Percentiles rank a stretch among this genome's conserved stretches.
These are phyloP conservation scores for Spermophilus dauricus DNA, from an alignment of 2,113 vertebrate genomes.

Conservation along the genomic window DNA sequence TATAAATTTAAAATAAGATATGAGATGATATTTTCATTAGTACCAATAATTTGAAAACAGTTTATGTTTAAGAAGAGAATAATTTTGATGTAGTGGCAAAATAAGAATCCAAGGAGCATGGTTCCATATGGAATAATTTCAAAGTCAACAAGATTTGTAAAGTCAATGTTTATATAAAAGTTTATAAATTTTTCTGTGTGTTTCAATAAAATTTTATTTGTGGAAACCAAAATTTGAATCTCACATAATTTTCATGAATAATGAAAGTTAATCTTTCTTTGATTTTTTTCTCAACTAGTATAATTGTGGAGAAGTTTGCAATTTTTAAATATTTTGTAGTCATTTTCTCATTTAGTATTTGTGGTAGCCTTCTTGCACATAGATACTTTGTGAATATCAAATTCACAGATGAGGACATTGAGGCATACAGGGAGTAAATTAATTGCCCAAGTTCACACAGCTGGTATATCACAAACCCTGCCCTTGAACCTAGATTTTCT, in stretches of 20 bases:
- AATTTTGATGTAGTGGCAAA: conserved; percentile 28
- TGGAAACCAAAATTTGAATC: too few species aligned
- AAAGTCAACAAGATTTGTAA: conserved; percentile 38
- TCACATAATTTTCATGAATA: too few species aligned
- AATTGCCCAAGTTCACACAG: neutral
- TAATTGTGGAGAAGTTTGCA: too few species aligned
- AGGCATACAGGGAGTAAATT: neutral
- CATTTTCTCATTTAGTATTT: conserved; percentile 34
- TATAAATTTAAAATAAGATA: conserved; percentile 43
- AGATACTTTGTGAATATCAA: neutral
- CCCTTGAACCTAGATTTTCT: conserved; percentile 31
- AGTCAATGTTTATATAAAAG: conserved; percentile 3
- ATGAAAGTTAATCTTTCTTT: too few species aligned
- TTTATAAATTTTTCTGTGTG: neutral
- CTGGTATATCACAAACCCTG: neutral
- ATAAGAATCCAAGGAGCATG: neutral
- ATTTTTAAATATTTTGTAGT: neutral
- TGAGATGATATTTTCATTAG: conserved; percentile 15
- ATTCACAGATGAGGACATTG: neutral
- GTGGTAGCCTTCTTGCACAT: neutral
- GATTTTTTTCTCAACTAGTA: too few species aligned
- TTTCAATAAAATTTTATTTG: too few species aligned
- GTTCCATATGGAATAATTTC: conserved; percentile 33
- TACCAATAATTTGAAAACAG: conserved; percentile 24
- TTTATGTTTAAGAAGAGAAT: conserved; percentile 16